Evolutionary conservation across 2,113 vertebrate species (phyloP), one percentile per base, ranked within the genome.

Genomic region (Heteronetta atricapilla): DNA sequence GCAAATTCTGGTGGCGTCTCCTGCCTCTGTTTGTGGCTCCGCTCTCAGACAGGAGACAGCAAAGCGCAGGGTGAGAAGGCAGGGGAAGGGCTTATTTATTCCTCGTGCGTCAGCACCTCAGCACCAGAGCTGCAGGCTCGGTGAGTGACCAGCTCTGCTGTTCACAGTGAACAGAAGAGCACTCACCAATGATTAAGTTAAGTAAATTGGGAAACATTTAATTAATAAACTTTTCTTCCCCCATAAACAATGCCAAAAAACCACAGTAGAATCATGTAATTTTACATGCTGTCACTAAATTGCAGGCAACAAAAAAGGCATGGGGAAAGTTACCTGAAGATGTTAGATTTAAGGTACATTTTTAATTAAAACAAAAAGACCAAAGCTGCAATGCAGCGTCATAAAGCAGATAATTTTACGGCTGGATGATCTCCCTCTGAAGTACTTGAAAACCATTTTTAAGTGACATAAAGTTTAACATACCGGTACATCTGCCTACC

Each of bases 381-480:
- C 97, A 94, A 97, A 97, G 96, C 97, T 82, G 95, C 8, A 64
- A 98, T 87, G 91, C 96, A 76, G 98, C 76, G 56, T 97, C 98
- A 98, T 99, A 99, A 99, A 99, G 98, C 98, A 98, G 98, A 98
- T 98, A 84, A 98, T 99, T 99, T 99, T 99, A 99, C 98, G 98
- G 98, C 98, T 98, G 98, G 98, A 98, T 98, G 97, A 98, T 97
- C 98, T 98, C 98, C 97, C 98, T 98, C 98, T 98, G 98, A 99
- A 98, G 98, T 98, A 98, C 98, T 98, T 98, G 98, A 98, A 99
- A 99, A 98, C 98, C 98, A 98, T 98, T 99, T 99, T 99, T 98
- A 99, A 99, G 98, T 98, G 98, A 99, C 99, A 99, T 99, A 99
- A 99, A 99, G 98, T 99, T 99, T 99, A 99, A 99, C 99, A 98